Base-by-base conservation (phyloP, 2,113 vertebrate genomes). In the Anser cygnoides region DNA sequence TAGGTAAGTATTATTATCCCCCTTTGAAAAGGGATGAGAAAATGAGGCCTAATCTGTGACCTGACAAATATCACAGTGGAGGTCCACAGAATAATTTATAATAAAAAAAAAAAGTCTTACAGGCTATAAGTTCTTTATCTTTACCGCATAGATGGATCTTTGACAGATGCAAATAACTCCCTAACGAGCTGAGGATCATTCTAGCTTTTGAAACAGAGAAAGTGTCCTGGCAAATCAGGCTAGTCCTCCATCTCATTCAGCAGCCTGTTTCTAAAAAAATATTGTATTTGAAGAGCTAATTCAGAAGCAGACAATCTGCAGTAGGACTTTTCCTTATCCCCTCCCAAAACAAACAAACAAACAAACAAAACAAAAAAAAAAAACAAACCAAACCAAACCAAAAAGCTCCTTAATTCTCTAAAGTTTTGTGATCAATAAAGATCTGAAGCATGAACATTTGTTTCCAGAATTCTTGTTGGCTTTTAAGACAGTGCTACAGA, bases 91-190 rank as follows among this genome's bases (percentile, higher is more conserved):
- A 92, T 88, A 91, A 84, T 43, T 57, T 71, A 94, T 55, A 92
- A 84, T 59, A 75, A 41, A 57, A 83, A 79, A 66, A 2, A 84
- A 79, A 66, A 2, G 1, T 75, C 68, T 90, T 35, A 29, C 74
- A 43, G 67, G 81, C 15, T 89, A 3, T 31, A 55, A 90, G 41
- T 39, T 78, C 54, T 89, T 82, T 91, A 81, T 89, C 70, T 82
- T 95, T 72, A 85, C 35, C 14, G 13, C 13, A 35, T 17, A 19
- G 33, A 61, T 18, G 23, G 50, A 50, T 72, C 70, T 85, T 91
- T 93, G 93, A 85, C 74, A 76, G 78, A 80, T 82, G 58, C 44
- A 91, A 73, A 89, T 92, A 95, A 95, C 66, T 89, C 39, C 35
- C 9, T 87, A 75, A 92, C 76, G 81, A 76, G 66, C 18, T 79